Evolutionary conservation across 1,140 invertebrate genomes (phyloP).

Genomic region (Drosophila melanica): DNA sequence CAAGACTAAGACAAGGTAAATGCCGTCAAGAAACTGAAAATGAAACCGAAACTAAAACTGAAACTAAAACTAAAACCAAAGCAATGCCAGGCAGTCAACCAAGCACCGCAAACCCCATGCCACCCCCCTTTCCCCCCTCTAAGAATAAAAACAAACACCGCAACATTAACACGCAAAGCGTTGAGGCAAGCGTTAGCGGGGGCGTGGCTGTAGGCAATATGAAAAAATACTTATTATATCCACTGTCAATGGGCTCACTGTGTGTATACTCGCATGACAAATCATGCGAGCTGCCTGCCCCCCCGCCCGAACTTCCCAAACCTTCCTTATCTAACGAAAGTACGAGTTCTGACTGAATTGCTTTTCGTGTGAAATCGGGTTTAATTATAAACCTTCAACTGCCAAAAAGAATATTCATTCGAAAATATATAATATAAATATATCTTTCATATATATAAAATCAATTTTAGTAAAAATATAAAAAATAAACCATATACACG

Average conservation of each 20-base stretch:
- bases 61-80: constrained; percentile 30
- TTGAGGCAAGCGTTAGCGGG: constrained; percentile 17
- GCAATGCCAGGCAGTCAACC: constrained; percentile 16
- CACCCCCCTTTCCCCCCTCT: background rate
- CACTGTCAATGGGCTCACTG: constrained; percentile 25
- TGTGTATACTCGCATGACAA: constrained; percentile 53
- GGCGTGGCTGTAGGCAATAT: constrained; percentile 3
- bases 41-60: constrained; percentile 26
- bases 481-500: background rate
- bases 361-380: constrained; percentile 14
- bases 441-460: background rate
- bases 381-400: constrained; percentile 43
- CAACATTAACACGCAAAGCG: constrained; percentile 41
- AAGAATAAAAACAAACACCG: constrained; percentile 35
- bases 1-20: constrained; percentile 57
- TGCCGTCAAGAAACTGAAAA: constrained; percentile 26
- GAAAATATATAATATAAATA: background rate
- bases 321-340: background rate
- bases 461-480: constrained; percentile 7
- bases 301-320: no score
- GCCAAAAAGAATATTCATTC: constrained; percentile 14
- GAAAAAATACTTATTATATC: constrained; percentile 31
- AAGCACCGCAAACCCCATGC: background rate
- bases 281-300: constrained; percentile 54
- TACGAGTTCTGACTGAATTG: constrained; percentile 5